phyloP scores from a whole-genome alignment of 64 coral and sea anemone genomes.

The Acropora tenuis region DNA sequence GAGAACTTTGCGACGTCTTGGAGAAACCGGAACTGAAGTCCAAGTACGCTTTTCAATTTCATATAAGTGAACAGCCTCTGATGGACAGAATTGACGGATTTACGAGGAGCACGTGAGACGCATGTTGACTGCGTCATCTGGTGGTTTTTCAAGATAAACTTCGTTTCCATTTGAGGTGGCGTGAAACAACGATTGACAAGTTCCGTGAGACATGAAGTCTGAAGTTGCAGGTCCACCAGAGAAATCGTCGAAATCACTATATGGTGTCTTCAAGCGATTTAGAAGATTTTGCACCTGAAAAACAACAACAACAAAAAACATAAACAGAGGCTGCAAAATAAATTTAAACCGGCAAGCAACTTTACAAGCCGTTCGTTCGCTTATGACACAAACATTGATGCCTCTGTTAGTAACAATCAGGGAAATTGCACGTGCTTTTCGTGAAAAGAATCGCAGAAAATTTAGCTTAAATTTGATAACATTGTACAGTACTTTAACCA shows the following conservation, averaged over 20 bases:
- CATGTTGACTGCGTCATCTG: constrained; percentile 74
- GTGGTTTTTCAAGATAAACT: constrained; percentile 63
- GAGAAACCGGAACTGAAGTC: too few relatives aligned
- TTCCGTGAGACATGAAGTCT: background rate
- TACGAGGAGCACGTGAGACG: constrained; percentile 89
- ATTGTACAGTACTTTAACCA: too few relatives aligned
- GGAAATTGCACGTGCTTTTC: too few relatives aligned
- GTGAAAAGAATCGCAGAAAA: too few relatives aligned
- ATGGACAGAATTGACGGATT: background rate
- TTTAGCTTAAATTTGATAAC: too few relatives aligned
- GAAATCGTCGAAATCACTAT: constrained; percentile 46
- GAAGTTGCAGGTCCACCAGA: background rate
- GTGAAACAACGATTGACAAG: background rate
- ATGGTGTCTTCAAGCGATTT: constrained; percentile 79
- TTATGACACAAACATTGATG: too few relatives aligned
- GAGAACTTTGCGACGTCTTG: too few relatives aligned
- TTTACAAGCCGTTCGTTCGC: background rate
- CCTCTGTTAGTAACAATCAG: too few relatives aligned
- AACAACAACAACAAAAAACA: background rate
- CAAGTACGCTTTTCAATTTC: too few relatives aligned
- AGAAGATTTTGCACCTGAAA: constrained; percentile 69
- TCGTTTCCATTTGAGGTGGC: background rate
- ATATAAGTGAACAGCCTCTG: too few relatives aligned
- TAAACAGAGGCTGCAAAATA: background rate
- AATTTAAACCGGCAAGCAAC: background rate